Conservation (phyloP, 2,888 invertebrate species). For the Apamea anceps region DNA sequence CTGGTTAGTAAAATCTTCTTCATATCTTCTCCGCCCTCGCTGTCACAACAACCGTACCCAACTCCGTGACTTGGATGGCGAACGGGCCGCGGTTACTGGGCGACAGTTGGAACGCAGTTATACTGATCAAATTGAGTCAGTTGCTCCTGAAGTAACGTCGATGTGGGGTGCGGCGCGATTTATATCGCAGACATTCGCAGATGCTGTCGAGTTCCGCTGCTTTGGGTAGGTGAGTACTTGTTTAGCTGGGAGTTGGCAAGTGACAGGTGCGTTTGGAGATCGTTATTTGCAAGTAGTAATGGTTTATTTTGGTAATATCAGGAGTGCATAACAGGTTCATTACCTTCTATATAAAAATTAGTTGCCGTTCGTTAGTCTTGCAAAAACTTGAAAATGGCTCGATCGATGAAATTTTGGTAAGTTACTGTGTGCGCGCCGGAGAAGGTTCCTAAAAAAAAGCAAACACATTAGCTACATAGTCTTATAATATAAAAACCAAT, state of each 20-base stretch:
- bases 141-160: conserved; percentile 74
- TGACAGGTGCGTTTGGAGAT: conserved; percentile 29
- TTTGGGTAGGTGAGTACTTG: conserved; percentile 17
- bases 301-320: background rate
- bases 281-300: background rate
- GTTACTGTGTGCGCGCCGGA: background rate
- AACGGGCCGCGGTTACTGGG: conserved; percentile 78
- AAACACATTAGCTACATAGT: no score
- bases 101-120: conserved; percentile 86
- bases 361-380: background rate
- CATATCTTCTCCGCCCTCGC: conserved; percentile 55
- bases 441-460: no score
- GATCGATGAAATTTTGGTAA: background rate
- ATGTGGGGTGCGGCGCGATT: conserved; percentile 68
- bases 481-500: no score
- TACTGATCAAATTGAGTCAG: conserved; percentile 88
- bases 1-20: background rate
- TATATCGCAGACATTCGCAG: conserved; percentile 58
- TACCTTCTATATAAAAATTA: no score
- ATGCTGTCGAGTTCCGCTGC: conserved; percentile 35
- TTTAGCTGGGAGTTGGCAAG: conserved; percentile 29
- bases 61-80: conserved; percentile 85
- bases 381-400: no score
- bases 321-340: background rate
- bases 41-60: conserved; percentile 64